A percentile compares a stretch with the other conserved stretches of the same genome.
These are phyloP conservation scores for Harpalus rufipes DNA, from an alignment of 2,888 invertebrate genomes.

Conservation along the genomic window DNA sequence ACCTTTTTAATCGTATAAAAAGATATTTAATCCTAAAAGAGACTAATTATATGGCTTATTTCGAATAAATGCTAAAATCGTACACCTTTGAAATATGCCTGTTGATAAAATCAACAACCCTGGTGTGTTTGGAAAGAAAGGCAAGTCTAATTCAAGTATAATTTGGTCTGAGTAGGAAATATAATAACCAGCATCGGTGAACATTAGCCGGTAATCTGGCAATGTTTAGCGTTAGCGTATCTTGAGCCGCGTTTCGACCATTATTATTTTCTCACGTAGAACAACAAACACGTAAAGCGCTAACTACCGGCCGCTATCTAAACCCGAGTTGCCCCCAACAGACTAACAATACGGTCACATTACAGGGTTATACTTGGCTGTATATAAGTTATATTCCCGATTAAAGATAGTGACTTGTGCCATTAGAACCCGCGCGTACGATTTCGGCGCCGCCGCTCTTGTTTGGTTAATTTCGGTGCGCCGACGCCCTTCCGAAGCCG, in stretches of 20 bases:
- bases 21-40: too few species aligned
- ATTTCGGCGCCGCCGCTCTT: slow-evolving; percentile 25
- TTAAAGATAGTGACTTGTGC: slow-evolving; percentile 62
- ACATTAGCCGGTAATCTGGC: slow-evolving; percentile 35
- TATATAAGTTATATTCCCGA: slow-evolving; percentile 65
- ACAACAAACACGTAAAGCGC: slow-evolving; percentile 64
- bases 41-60: too few species aligned
- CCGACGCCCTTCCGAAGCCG: slow-evolving; percentile 14
- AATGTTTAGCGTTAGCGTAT: slow-evolving; percentile 56
- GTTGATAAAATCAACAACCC: slow-evolving; percentile 4
- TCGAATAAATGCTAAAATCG: too few species aligned
- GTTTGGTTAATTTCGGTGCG: slow-evolving; percentile 44
- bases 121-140: slow-evolving; percentile 3
- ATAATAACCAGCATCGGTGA: slow-evolving; percentile 23
- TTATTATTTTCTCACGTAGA: slow-evolving; percentile 64
- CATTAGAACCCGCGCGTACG: slow-evolving; percentile 58
- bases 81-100: too few species aligned
- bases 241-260: slow-evolving; percentile 42
- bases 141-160: slow-evolving; percentile 12
- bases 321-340: slow-evolving; percentile 63
- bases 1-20: too few species aligned
- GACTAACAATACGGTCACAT: slow-evolving; percentile 66
- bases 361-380: slow-evolving; percentile 61
- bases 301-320: slow-evolving; percentile 65
- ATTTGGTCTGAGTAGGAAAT: slow-evolving; percentile 31